These are phyloP conservation scores for Microplitis demolitor DNA, from an alignment of 1,140 invertebrate species.

Conservation along the genomic window DNA sequence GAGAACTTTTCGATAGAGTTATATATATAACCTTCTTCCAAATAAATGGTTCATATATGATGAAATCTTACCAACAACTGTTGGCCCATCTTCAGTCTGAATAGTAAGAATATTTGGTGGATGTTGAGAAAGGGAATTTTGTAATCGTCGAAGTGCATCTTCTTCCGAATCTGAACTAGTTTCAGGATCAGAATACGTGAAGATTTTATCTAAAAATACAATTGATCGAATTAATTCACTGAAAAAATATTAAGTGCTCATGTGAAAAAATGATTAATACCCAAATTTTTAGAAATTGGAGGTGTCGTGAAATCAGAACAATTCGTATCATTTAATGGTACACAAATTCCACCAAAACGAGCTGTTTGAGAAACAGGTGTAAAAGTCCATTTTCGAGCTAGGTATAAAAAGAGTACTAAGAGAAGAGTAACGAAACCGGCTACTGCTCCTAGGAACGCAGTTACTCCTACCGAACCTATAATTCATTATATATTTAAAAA, in stretches of 20 bases:
- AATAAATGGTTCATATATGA: neutral
- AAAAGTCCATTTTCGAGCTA: constrained; percentile 80
- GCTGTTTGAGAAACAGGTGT: constrained; percentile 51
- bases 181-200: constrained; percentile 61
- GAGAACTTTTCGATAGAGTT: too few species aligned
- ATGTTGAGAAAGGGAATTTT: constrained; percentile 57
- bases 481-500: neutral
- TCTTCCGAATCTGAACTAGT: constrained; percentile 79
- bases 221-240: constrained; percentile 21
- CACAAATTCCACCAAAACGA: constrained; percentile 59
- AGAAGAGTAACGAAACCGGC: constrained; percentile 75
- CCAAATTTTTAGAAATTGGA: constrained; percentile 53
- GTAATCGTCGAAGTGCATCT: constrained; percentile 69
- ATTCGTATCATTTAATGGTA: constrained; percentile 56
- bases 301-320: constrained; percentile 44
- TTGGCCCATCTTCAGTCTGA: constrained; percentile 55
- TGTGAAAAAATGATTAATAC: constrained; percentile 33
- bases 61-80: constrained; percentile 37
- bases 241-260: neutral
- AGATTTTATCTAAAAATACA: constrained; percentile 47
- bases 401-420: constrained; percentile 79
- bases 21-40: too few species aligned
- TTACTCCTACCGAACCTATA: constrained; percentile 76
- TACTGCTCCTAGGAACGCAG: constrained; percentile 78
- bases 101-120: constrained; percentile 56